These are phyloP conservation scores for Choristoneura fumiferana DNA, from an alignment of 1,140 invertebrate species.

Conservation along the genomic window DNA sequence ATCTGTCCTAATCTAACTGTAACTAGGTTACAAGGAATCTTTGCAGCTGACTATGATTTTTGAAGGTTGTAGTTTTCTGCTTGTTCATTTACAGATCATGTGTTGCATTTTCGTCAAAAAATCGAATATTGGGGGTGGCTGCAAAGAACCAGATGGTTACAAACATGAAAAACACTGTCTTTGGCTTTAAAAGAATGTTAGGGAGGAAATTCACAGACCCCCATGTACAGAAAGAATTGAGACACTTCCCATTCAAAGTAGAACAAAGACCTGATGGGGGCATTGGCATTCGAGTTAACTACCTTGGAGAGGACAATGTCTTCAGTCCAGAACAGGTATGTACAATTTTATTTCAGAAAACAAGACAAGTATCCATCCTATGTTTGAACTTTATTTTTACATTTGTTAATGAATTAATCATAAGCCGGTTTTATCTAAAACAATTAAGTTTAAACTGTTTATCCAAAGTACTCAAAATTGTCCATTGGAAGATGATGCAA, in stretches of 20 bases:
- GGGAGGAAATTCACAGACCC: constrained; percentile 94
- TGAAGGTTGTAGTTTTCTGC: not conserved
- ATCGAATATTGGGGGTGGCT: constrained; percentile 95
- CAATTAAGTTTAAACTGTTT: no score
- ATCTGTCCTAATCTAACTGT: constrained; percentile 22
- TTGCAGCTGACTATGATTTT: not conserved
- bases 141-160: constrained; percentile 98
- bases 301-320: constrained; percentile 90
- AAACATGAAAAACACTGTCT: constrained; percentile 98
- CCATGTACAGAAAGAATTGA: constrained; percentile 88
- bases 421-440: no score
- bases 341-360: no score
- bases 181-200: constrained; percentile 94
- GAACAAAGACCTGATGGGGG: constrained; percentile 84
- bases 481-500: no score
- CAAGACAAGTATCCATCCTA: no score
- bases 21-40: no score
- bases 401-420: no score
- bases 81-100: constrained; percentile 87
- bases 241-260: constrained; percentile 87
- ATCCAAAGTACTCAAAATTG: no score
- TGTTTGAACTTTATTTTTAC: no score
- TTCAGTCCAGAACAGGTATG: constrained; percentile 93
- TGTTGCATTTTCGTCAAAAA: constrained; percentile 96
- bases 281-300: constrained; percentile 92